Evolutionary conservation across 2,888 invertebrate genomes (phyloP).

Genomic region (Mimas tiliae): DNA sequence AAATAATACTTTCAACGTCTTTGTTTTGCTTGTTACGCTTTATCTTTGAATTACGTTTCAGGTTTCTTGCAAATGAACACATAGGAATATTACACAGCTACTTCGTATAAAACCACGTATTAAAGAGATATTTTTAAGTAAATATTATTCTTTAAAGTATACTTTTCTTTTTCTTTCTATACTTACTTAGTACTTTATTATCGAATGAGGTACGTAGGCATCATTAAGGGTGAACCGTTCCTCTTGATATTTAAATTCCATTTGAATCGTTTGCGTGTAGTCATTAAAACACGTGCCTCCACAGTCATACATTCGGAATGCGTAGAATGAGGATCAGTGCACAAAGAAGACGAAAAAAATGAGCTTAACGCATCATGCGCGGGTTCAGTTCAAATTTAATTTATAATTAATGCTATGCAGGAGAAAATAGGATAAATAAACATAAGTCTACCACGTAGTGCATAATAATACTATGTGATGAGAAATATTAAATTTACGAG

Average conservation of each 20-base stretch:
- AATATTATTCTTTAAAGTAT: too few species aligned
- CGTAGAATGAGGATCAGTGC: conserved; percentile 58
- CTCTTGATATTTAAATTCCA: conserved; percentile 29
- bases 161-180: not conserved
- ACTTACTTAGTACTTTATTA: not conserved
- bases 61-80: too few species aligned
- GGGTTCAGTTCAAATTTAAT: conserved; percentile 18
- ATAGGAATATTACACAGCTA: too few species aligned
- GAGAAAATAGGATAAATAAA: too few species aligned
- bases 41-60: too few species aligned
- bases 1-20: too few species aligned
- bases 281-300: conserved; percentile 58
- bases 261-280: conserved; percentile 28
- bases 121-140: too few species aligned
- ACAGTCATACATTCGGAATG: conserved; percentile 69
- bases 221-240: conserved; percentile 4
- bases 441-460: too few species aligned
- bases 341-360: conserved; percentile 47
- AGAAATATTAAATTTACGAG: too few species aligned
- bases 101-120: too few species aligned
- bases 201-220: not conserved
- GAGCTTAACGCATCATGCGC: conserved; percentile 34
- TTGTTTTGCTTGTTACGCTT: too few species aligned
- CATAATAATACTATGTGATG: not conserved
- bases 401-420: not conserved